These are phyloP conservation scores for Campoletis sonorensis DNA, from an alignment of 1,140 invertebrate genomes.

Conservation along the genomic window DNA sequence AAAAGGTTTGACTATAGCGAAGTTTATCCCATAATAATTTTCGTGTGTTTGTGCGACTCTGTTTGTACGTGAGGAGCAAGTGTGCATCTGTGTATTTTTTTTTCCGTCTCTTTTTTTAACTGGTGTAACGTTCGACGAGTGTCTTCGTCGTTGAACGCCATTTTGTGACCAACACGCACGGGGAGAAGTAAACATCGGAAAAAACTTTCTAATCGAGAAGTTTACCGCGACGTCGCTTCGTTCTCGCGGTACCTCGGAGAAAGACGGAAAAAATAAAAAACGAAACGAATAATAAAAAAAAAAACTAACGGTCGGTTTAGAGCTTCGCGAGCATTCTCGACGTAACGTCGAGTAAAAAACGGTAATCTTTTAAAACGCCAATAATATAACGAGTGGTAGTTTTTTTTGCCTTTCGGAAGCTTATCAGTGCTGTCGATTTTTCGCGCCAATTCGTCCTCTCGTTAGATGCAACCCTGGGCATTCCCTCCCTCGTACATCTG, in stretches of 20 bases:
- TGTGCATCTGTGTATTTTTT: slow-evolving; percentile 1
- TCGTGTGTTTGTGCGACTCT: background rate
- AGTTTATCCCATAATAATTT: slow-evolving; percentile 1
- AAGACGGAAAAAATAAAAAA: slow-evolving; percentile 4
- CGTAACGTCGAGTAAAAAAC: too few relatives aligned
- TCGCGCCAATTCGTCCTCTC: slow-evolving; percentile 62
- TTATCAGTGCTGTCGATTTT: slow-evolving; percentile 47
- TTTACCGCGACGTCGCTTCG: slow-evolving; percentile 46
- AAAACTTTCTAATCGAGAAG: slow-evolving; percentile 61
- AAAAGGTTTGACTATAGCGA: background rate
- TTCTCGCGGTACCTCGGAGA: slow-evolving; percentile 1
- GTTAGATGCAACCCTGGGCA: slow-evolving; percentile 59
- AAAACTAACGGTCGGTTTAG: too few relatives aligned
- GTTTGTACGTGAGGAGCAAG: background rate
- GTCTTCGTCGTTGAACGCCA: slow-evolving; percentile 60
- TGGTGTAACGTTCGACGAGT: slow-evolving; percentile 29
- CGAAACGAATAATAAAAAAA: too few relatives aligned
- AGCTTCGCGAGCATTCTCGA: too few relatives aligned
- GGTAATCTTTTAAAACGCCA: too few relatives aligned
- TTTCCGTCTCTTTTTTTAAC: slow-evolving; percentile 17
- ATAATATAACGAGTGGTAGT: too few relatives aligned
- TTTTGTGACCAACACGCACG: slow-evolving; percentile 63
- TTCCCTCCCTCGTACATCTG: slow-evolving; percentile 57
- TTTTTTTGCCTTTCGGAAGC: background rate
- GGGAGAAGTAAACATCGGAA: slow-evolving; percentile 62